Evolutionary conservation across 2,797 vertebrate genomes (phyloP), one percentile per base, ranked within the genome.

Genomic region (Sciurus vulgaris): DNA sequence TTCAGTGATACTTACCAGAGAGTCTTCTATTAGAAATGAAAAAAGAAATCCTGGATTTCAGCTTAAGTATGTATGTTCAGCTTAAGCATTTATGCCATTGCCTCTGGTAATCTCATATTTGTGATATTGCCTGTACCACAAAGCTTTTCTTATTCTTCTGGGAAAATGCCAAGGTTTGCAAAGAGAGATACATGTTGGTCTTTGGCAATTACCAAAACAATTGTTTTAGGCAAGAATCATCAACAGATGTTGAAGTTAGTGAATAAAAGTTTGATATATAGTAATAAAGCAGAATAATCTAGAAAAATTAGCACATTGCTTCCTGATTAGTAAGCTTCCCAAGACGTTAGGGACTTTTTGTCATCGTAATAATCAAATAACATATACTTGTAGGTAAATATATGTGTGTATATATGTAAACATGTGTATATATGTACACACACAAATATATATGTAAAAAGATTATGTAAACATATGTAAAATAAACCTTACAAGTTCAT

Each of bases 301-400:
- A 89, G 15, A 44, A 79, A 73, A 77, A 81, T 61, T 47, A 69
- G 14, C 24, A 56, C 56, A 69, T 51, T 78, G 22, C 18, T 91
- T 79, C 38, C 51, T 93, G 30, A 84, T 74, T 69, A 95, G 77
- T 69, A 12, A 73, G 72, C 15, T 65, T 89, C 61, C 54, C n/a
- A 93, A 93, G 91, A 59, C 51, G 7, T 82, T 17, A 74, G 51
- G 30, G 7, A 93, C 74, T 41, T 88, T 67, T 76, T 90, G 76
- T 67, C 38, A 92, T 51, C 24, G 17, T 49, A 77, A 70, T 54
- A 93, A 69, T 72, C 77, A 87, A 94, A 91, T 85, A 81, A 84
- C 56, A 95, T 59, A 41, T 30, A 81, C 14, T 20, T 79, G 78
- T 18, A 86, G 18, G 5, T 6, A 89, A 61, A 91, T 49, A 81